Percentiles rank a stretch among this genome's conserved stretches.
Conservation (phyloP, 2,113 vertebrate species). For the Sinocyclocheilus grahami region DNA sequence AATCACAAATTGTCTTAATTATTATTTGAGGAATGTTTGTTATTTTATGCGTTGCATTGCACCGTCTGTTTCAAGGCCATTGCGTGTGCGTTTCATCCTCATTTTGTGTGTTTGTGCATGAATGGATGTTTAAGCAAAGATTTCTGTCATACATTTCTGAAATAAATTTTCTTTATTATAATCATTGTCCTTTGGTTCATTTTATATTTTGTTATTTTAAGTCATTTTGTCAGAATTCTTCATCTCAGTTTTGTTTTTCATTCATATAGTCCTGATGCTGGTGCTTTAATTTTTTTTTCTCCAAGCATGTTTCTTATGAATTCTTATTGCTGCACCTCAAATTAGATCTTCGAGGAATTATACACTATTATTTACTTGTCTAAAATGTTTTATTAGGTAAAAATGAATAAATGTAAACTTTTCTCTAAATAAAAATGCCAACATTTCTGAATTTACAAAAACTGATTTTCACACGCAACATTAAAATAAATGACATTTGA, state of each 20-base stretch:
- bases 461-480: too few relatives aligned
- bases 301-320: neutral
- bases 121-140: constrained; percentile 43
- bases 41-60: constrained; percentile 54
- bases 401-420: neutral
- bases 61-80: constrained; percentile 61
- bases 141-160: constrained; percentile 55
- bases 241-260: constrained; percentile 19
- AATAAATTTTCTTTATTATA: constrained; percentile 77
- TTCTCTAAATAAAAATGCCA: too few relatives aligned
- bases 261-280: neutral
- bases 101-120: constrained; percentile 55
- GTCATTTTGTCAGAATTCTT: constrained; percentile 11
- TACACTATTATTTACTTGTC: neutral
- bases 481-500: too few relatives aligned
- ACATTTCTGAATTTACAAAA: too few relatives aligned
- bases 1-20: constrained; percentile 56
- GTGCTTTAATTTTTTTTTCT: neutral
- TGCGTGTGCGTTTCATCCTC: constrained; percentile 66
- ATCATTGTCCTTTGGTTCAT: constrained; percentile 76
- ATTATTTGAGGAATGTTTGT: constrained; percentile 58
- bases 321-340: too few relatives aligned
- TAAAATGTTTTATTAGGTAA: neutral
- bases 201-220: constrained; percentile 62
- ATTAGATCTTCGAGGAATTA: too few relatives aligned